These are phyloP conservation scores for Theretra japonica DNA, from an alignment of 2,888 invertebrate genomes.

Conservation along the genomic window DNA sequence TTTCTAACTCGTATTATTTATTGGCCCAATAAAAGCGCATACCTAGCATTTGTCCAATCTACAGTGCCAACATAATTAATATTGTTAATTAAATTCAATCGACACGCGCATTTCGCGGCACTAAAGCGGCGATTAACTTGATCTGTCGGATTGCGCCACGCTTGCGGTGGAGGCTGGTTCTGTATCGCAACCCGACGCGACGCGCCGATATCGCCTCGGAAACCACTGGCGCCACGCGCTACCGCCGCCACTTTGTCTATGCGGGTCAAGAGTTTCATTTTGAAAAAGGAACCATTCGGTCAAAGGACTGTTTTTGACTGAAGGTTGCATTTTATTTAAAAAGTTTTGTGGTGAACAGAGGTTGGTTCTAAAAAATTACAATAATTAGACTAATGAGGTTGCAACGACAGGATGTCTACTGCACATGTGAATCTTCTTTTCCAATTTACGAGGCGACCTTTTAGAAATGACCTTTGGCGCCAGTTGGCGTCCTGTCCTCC, in stretches of 20 bases:
- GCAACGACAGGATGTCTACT: no score
- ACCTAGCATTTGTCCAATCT: neutral
- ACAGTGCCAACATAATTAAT: neutral
- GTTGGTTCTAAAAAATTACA: neutral
- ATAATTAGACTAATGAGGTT: no score
- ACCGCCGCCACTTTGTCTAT: neutral
- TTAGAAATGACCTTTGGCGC: no score
- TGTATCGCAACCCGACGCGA: slow-evolving; percentile 17
- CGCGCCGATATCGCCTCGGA: slow-evolving; percentile 16
- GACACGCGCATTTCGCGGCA: neutral
- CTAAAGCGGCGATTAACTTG: slow-evolving; percentile 42
- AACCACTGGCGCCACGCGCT: slow-evolving; percentile 16
- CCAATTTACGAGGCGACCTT: no score
- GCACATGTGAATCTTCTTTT: no score
- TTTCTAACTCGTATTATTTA: neutral
- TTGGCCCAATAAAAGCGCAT: neutral
- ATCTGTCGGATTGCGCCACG: slow-evolving; percentile 44
- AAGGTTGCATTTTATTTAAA: neutral
- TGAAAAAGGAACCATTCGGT: neutral
- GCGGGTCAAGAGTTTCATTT: slow-evolving; percentile 4
- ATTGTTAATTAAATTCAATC: neutral
- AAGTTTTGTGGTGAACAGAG: neutral
- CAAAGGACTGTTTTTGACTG: neutral
- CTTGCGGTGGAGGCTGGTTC: slow-evolving; percentile 24
- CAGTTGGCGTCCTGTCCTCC: no score